phyloP scores from a whole-genome alignment of 1,140 invertebrate species.

The Rhopalosiphum padi region DNA sequence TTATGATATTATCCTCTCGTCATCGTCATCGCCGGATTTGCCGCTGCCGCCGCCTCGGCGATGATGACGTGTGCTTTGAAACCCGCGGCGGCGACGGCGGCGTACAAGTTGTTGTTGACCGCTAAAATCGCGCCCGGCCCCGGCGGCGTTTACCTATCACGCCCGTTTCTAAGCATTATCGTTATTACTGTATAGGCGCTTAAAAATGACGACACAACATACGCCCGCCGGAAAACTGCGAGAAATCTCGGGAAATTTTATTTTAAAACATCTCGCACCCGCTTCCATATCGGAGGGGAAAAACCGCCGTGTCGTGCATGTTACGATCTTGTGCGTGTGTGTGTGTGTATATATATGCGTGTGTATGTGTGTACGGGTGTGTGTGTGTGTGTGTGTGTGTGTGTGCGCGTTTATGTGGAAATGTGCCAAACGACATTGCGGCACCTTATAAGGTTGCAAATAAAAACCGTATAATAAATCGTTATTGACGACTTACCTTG shows the following conservation, averaged over 20 bases:
- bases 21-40: not conserved
- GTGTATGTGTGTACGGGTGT: not conserved
- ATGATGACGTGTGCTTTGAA: conserved; percentile 37
- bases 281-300: not conserved
- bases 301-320: not conserved
- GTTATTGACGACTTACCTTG: conserved; percentile 39
- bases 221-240: not conserved
- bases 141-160: not conserved
- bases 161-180: not conserved
- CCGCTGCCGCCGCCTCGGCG: not conserved
- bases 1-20: not conserved
- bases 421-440: conserved; percentile 48
- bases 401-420: not conserved
- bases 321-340: not conserved
- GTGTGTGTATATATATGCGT: not conserved
- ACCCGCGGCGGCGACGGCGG: not conserved
- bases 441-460: conserved; percentile 31
- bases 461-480: conserved; percentile 20
- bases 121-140: not conserved
- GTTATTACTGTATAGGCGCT: not conserved
- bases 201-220: not conserved
- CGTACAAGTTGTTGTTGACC: conserved; percentile 23
- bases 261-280: not conserved
- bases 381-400: not conserved
- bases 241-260: not conserved